A percentile compares a stretch with the other conserved stretches of the same genome.
phyloP scores from a whole-genome alignment of 2,113 vertebrate species.

The Antechinus stuartii region DNA sequence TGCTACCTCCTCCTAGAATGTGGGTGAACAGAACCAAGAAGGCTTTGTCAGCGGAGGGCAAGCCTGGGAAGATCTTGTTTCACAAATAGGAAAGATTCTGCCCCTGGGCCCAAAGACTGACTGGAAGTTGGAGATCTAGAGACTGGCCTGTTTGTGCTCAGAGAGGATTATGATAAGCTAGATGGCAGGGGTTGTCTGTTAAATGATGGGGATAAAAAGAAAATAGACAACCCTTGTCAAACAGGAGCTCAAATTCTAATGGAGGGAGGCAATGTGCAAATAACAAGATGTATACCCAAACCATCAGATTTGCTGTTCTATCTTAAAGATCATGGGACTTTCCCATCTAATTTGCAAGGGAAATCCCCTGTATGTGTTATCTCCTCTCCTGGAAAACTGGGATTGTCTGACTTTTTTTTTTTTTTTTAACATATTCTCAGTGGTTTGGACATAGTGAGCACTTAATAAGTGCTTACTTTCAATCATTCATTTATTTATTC shows the following conservation, averaged over 20 bases:
- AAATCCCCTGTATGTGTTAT: neutral
- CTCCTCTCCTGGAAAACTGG: neutral
- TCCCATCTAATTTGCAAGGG: neutral
- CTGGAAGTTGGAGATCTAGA: neutral
- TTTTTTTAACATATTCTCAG: neutral
- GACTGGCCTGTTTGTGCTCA: neutral
- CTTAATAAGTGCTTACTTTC: conserved; percentile 12
- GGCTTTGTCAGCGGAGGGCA: neutral
- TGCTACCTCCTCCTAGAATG: neutral
- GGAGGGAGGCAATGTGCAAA: neutral
- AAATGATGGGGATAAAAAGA: neutral
- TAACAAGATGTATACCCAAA: neutral
- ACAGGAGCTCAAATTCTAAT: neutral
- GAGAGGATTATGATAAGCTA: neutral
- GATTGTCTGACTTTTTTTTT: conserved; percentile 33
- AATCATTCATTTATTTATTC: neutral
- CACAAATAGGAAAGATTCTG: neutral
- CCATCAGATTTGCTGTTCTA: neutral
- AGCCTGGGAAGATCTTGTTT: neutral
- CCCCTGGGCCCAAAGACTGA: neutral
- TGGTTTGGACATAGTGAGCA: neutral
- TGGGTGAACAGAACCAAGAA: neutral
- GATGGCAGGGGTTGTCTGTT: fast-evolving
- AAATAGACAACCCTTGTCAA: neutral
- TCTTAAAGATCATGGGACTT: neutral